Evolutionary conservation across 2,888 invertebrate species (phyloP), one percentile per base, ranked within the genome.

Genomic region (Loripinus fragilis): DNA sequence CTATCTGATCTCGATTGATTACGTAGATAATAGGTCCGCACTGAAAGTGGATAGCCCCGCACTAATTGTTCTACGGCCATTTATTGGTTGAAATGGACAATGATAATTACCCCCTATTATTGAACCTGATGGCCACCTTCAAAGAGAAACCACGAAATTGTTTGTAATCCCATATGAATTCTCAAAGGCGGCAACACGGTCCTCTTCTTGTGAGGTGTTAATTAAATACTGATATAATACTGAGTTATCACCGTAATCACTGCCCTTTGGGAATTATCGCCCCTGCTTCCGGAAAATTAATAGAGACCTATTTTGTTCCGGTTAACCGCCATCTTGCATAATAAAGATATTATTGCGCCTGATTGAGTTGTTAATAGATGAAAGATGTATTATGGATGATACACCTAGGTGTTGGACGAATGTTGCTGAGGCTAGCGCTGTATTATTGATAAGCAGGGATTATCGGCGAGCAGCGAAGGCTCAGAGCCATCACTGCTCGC

Each of bases 41-140:
- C 55, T 76, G 75, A 75, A 72, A 41, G 65, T 71, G 64, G 45
- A 81, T 74, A 69, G 77, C 33, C 42, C 74, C 71, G 80, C 76
- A 74, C 69, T 77, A 67, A 81, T 81, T 74, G 77, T 77, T 81
- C 55, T 69, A n/a, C 74, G 25, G 7, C 52, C 76, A 66, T 80
- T 76, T 69, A 83, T 74, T 83, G 83, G 80, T 69, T 75, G 71
- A 38, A 60, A 41, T 55, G 76, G 68, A 78, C 69, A 83, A 83
- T 78, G 76, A 35, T 83, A 78, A 83, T 83, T 83, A 80, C 78
- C 41, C 52, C 70, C n/a, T 78, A 83, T 83, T 55, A 52, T 55
- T 48, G 50, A 38, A 66, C 25, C 45, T 69, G 71, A 80, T 80
- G 83, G 67, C 78, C 83, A 83, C 78, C 78, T 76, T 83, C 83